Base-by-base conservation (phyloP, 2,113 vertebrate species). In the Eidolon helvum region DNA sequence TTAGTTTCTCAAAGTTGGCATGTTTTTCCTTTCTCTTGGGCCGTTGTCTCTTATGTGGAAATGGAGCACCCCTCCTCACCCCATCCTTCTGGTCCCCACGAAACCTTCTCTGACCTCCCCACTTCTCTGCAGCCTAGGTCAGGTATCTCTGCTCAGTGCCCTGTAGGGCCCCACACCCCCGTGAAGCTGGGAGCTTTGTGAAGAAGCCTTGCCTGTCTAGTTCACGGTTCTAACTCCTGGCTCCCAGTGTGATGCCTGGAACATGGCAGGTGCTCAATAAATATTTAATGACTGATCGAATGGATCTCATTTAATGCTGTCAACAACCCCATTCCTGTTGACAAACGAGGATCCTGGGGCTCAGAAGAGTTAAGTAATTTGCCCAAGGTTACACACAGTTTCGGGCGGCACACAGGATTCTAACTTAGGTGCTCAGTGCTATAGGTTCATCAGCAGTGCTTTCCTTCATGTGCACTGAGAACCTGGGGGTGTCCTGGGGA, bases 111-210 rank as follows among this genome's bases (percentile, higher is more conserved):
- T 78, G 45, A 50, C 19, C 38, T 8, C 63, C 14, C 12, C 1
- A 0, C 26, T 38, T 24, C 30, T 19, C 61, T 11, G 8, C 5
- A 18, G 50, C 16, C 8, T 21, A 5, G 10, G 63, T 30, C 50
- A 68, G n/a, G 6, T 4, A 1, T 57, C 50, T 50, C 66, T 91
- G 71, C 66, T n/a, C 82, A 24, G 59, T 33, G 19, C 26, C 38
- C 55, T 11, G 8, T 18, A 21, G n/a, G 0, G 16, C 26, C 24
- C 50, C 4, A 0, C 6, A 24, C 35, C 21, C 12, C 10, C 24
- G 0, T 1, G 66, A 80, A 50, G 9, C 38, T 4, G 4, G 61
- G 35, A 26, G 22, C 68, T 68, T 80, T 45, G 35, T 18, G 85
- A 30, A 66, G 22, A 55, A 50, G 26, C 48, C 38, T 40, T 38